Evolutionary conservation across 1,140 invertebrate genomes (phyloP).

Genomic region (Nylanderia fulva): DNA sequence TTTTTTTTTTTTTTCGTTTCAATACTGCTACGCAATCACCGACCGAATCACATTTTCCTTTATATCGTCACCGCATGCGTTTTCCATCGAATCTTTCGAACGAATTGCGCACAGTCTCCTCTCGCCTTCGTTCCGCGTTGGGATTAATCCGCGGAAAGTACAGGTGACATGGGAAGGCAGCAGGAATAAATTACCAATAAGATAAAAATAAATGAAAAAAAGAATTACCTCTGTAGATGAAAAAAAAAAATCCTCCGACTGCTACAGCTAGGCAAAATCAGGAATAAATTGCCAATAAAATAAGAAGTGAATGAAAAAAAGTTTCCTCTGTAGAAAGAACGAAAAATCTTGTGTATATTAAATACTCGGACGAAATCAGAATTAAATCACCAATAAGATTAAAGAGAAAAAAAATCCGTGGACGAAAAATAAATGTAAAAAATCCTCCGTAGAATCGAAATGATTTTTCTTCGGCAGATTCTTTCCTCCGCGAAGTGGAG

Average conservation of each 20-base stretch:
- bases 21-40: slow-evolving; percentile 42
- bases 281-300: not conserved
- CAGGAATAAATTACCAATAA: not conserved
- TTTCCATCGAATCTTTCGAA: not conserved
- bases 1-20: slow-evolving; percentile 21
- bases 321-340: not conserved
- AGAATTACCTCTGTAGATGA: not conserved
- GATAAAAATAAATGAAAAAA: not conserved
- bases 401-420: no score
- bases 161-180: not conserved
- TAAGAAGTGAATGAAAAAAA: not conserved
- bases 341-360: no score
- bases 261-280: no score
- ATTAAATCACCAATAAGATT: no score
- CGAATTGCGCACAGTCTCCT: not conserved
- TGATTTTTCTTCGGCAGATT: slow-evolving; percentile 34
- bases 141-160: slow-evolving; percentile 43
- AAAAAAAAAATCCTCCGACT: no score
- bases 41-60: slow-evolving; percentile 62
- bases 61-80: slow-evolving; percentile 59
- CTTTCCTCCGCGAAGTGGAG: not conserved
- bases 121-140: not conserved
- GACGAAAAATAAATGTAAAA: not conserved
- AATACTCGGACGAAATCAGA: no score
- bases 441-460: slow-evolving; percentile 12